phyloP scores from a whole-genome alignment of 2,113 vertebrate species.

The Paracanthobrama guichenoti region DNA sequence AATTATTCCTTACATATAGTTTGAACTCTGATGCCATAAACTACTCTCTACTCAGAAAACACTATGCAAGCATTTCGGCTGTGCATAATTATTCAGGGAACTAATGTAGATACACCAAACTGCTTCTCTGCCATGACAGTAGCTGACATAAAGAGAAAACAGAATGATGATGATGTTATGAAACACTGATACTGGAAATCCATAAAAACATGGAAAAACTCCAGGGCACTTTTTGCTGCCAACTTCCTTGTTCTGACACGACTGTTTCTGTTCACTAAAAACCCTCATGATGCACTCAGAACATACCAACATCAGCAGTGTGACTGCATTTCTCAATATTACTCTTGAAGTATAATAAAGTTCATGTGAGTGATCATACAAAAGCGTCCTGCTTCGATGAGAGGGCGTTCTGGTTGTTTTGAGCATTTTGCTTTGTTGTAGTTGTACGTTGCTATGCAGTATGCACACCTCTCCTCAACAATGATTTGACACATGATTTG shows the following conservation, averaged over 20 bases:
- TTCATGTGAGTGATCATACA: no score
- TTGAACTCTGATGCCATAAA: no score
- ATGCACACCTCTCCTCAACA: not conserved
- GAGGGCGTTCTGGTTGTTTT: not conserved
- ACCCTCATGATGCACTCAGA: not conserved
- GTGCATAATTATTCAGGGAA: no score
- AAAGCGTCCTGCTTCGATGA: not conserved
- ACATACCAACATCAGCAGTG: not conserved
- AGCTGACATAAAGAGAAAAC: not conserved
- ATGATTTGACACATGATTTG: not conserved
- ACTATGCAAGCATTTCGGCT: no score
- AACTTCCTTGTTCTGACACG: conserved; percentile 38
- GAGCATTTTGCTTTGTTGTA: not conserved
- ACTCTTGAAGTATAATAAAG: not conserved
- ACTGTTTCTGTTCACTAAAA: conserved; percentile 34
- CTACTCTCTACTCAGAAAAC: no score
- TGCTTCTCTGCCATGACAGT: not conserved
- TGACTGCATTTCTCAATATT: not conserved
- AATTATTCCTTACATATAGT: no score
- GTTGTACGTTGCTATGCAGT: not conserved
- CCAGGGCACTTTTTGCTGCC: not conserved
- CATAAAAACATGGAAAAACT: not conserved
- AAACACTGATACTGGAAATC: conserved; percentile 1
- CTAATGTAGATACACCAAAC: not conserved
- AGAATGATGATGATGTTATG: not conserved